These are phyloP conservation scores for Mola mola DNA, from an alignment of 2,113 vertebrate species.

Conservation along the genomic window DNA sequence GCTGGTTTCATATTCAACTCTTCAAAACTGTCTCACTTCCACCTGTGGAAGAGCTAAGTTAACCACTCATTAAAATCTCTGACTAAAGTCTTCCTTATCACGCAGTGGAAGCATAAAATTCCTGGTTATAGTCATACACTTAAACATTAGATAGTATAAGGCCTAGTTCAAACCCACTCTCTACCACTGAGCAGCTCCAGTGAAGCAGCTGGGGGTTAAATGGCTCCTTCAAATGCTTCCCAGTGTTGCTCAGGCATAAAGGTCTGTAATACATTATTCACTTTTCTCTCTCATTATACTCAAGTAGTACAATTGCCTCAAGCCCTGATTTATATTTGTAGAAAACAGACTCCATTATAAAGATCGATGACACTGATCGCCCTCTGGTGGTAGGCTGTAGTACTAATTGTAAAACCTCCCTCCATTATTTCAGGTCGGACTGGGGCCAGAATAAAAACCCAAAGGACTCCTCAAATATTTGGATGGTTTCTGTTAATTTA, in stretches of 20 bases:
- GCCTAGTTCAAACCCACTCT: constrained; percentile 7
- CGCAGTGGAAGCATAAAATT: constrained; percentile 10
- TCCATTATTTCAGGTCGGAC: too few species aligned
- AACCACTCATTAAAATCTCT: constrained; percentile 6
- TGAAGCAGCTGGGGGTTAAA: constrained; percentile 37
- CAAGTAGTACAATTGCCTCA: too few species aligned
- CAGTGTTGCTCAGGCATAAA: constrained; percentile 3
- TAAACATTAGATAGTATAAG: constrained; percentile 8
- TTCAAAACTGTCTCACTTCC: neutral
- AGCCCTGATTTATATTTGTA: too few species aligned
- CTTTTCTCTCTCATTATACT: neutral
- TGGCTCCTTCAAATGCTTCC: constrained; percentile 18
- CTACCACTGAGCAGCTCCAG: constrained; percentile 18
- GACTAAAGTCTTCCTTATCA: constrained; percentile 5
- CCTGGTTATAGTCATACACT: constrained; percentile 20
- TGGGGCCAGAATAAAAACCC: too few species aligned
- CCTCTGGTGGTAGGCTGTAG: too few species aligned
- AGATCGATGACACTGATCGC: too few species aligned
- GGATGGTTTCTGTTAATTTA: too few species aligned
- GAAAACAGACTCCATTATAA: too few species aligned
- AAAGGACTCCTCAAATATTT: too few species aligned
- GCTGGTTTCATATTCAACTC: neutral
- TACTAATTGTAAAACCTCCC: too few species aligned
- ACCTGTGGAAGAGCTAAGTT: neutral
- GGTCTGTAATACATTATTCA: constrained; percentile 11